A percentile compares a stretch with the other conserved stretches of the same genome.
Conservation (phyloP, 2,797 vertebrate species). For the Brachymystax lenok region DNA sequence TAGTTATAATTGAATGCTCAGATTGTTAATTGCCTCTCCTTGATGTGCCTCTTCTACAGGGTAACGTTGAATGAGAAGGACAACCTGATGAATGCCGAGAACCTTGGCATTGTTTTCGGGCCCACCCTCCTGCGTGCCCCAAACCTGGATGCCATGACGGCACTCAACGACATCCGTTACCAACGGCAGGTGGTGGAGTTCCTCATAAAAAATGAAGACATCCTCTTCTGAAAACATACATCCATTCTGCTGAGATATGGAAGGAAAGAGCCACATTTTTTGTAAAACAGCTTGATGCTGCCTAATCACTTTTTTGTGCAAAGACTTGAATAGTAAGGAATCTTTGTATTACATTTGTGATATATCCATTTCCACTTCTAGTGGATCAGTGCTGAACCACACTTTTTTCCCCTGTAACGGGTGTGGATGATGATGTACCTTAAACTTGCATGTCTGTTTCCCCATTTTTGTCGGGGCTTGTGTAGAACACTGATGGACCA, state of each 20-base stretch:
- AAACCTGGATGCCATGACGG: conserved; percentile 90
- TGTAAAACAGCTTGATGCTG: conserved; percentile 68
- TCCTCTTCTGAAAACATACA: conserved; percentile 86
- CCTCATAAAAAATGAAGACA: conserved; percentile 96
- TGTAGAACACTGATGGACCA: conserved; percentile 72
- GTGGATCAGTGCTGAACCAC: conserved; percentile 78
- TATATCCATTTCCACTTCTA: conserved; percentile 63
- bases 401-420: conserved; percentile 69
- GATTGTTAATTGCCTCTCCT: neutral
- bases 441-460: conserved; percentile 86
- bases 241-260: conserved; percentile 23
- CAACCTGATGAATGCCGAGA: conserved; percentile 97
- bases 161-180: conserved; percentile 95
- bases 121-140: conserved; percentile 96
- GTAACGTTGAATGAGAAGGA: conserved; percentile 94
- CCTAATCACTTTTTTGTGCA: conserved; percentile 72
- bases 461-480: conserved; percentile 91
- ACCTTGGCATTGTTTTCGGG: conserved; percentile 95
- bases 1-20: conserved; percentile 29
- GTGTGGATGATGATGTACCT: conserved; percentile 82
- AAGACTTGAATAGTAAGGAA: conserved; percentile 70
- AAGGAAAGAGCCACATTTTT: conserved; percentile 59
- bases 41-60: conserved; percentile 67
- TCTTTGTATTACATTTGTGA: conserved; percentile 56
- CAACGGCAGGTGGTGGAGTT: conserved; percentile 98